Conservation (phyloP, 1,140 invertebrate species). For the Hormaphis cornu region DNA sequence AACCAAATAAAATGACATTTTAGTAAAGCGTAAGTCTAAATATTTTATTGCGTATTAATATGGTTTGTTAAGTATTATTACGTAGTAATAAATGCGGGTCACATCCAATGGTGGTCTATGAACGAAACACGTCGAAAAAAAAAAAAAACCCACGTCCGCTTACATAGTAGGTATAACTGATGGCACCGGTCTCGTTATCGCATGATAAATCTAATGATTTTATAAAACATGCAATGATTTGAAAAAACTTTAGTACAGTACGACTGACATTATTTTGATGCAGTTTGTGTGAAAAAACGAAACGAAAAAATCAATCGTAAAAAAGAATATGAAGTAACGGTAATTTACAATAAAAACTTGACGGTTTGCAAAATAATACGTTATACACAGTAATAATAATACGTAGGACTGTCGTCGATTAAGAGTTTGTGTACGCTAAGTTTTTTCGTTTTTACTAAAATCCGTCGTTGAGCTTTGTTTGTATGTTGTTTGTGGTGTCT, state of each 20-base stretch:
- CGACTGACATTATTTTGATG: too few relatives aligned
- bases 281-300: too few relatives aligned
- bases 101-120: background rate
- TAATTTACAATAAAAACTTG: slow-evolving; percentile 4
- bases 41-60: background rate
- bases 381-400: slow-evolving; percentile 17
- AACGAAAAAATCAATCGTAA: slow-evolving; percentile 10
- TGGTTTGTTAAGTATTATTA: background rate
- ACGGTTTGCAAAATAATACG: slow-evolving; percentile 4
- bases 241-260: too few relatives aligned
- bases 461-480: slow-evolving; percentile 23
- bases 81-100: background rate
- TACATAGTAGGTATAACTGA: background rate
- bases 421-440: slow-evolving; percentile 24
- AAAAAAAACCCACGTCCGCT: background rate
- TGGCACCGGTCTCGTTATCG: background rate
- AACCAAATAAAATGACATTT: background rate
- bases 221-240: slow-evolving; percentile 6
- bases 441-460: slow-evolving; percentile 21
- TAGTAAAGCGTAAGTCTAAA: slow-evolving; percentile 2
- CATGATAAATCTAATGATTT: background rate
- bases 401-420: slow-evolving; percentile 30
- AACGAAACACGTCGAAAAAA: background rate
- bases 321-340: background rate
- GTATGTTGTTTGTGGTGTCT: slow-evolving; percentile 10